Conservation (phyloP, 2,888 invertebrate genomes). For the Heliconius hortense region DNA sequence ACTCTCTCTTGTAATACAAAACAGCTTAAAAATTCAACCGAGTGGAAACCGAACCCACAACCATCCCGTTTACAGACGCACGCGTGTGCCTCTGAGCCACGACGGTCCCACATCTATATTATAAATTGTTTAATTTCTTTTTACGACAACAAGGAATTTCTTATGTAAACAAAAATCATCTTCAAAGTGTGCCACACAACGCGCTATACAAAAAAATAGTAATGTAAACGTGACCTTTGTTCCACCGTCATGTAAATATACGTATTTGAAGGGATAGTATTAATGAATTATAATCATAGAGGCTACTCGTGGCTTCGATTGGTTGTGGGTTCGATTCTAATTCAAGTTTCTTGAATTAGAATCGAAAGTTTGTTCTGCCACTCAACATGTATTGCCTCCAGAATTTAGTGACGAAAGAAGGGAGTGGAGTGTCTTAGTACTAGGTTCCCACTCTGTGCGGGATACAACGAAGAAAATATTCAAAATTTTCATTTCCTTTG, state of each 20-base stretch:
- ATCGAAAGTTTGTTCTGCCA: too few species aligned
- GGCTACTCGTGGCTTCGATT: not conserved
- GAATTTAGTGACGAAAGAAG: too few species aligned
- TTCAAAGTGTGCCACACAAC: constrained; percentile 21
- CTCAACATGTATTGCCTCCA: too few species aligned
- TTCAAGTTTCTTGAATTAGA: too few species aligned
- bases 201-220: constrained; percentile 3
- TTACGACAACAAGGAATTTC: not conserved
- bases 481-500: too few species aligned
- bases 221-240: constrained; percentile 15
- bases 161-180: constrained; percentile 9
- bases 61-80: not conserved
- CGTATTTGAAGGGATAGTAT: not conserved
- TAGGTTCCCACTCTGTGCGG: too few species aligned
- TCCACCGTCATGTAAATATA: constrained; percentile 8
- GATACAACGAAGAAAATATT: too few species aligned
- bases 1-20: too few species aligned
- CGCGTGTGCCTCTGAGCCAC: not conserved
- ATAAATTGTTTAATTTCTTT: not conserved
- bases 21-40: too few species aligned
- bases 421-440: too few species aligned
- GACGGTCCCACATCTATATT: not conserved
- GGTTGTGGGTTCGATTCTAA: too few species aligned
- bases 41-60: not conserved
- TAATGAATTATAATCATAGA: not conserved